Evolutionary conservation across 2,888 invertebrate species (phyloP), one percentile per base, ranked within the genome.

Genomic region (Chloroclysta siterata): DNA sequence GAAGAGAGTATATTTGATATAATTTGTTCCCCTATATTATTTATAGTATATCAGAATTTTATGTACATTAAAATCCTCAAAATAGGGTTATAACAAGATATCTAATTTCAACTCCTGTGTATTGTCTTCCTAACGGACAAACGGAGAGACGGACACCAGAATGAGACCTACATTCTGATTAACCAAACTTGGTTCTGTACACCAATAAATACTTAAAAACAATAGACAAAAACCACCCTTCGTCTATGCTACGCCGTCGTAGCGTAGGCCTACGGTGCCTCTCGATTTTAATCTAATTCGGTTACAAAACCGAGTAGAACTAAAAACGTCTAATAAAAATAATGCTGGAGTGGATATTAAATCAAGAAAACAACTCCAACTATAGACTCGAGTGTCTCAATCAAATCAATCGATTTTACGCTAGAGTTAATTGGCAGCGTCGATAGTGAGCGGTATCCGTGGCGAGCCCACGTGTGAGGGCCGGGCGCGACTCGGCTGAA

Each of bases 341-440:
- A 17, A 8, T 17, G 46, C 3, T 10, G 10, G 11, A 46, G 46
- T 46, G 46, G 22, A 53, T n/a, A 53, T 17, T 41, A 53, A 53
- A 53, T 41, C 29, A 51, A 36, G 42, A 41, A 53, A 42, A 55
- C 53, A 60, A 54, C 51, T 46, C 47, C 46, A 51, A 11, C 57
- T 41, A 60, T 60, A 48, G 22, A 48, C 50, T 56, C 36, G 57
- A 54, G 53, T 57, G 63, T 62, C 62, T 64, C 64, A 65, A 68
- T 68, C 57, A 65, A 66, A 62, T 66, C 55, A 65, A 62, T 66
- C 53, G 66, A 66, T 63, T 66, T 68, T 60, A 63, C 56, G 63
- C 54, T 57, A 53, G 62, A 70, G 73, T 78, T 77, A 78, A 81
- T 82, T 81, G 75, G 74, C 69, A 65, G 70, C 74, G 73, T 77